Evolutionary conservation across 1,140 invertebrate species (phyloP).

Genomic region (Trinorchestia longiramus): DNA sequence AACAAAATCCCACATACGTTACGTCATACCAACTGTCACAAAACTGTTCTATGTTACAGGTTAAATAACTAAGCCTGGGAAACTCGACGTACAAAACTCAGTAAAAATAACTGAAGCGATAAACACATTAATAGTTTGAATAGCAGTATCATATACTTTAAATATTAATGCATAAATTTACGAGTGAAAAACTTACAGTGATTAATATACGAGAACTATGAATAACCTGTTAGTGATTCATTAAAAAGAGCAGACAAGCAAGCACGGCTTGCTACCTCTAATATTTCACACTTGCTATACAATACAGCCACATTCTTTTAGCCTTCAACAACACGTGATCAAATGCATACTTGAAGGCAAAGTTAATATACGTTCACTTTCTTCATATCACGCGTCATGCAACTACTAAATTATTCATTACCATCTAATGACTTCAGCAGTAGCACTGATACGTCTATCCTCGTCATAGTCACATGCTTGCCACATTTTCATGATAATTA

Average conservation of each 20-base stretch:
- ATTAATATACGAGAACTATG: background rate
- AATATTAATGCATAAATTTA: background rate
- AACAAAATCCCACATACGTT: background rate
- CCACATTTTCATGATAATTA: too few species aligned
- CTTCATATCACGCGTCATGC: background rate
- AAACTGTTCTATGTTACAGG: background rate
- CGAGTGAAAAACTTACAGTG: background rate
- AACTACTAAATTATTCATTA: background rate
- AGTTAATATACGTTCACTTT: background rate
- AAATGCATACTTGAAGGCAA: background rate
- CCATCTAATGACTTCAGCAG: background rate
- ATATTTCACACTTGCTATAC: background rate
- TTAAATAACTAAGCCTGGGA: background rate
- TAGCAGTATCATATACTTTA: background rate
- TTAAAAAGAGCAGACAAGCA: background rate
- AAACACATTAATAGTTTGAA: background rate
- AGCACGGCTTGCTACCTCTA: background rate
- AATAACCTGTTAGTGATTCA: background rate
- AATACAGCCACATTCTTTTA: background rate
- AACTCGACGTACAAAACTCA: background rate
- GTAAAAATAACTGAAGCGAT: background rate
- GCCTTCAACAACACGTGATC: background rate
- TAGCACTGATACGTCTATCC: background rate
- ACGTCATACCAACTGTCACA: background rate
- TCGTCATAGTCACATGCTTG: background rate